Conservation (phyloP, 2,113 vertebrate genomes). For the Scytalopus superciliaris region DNA sequence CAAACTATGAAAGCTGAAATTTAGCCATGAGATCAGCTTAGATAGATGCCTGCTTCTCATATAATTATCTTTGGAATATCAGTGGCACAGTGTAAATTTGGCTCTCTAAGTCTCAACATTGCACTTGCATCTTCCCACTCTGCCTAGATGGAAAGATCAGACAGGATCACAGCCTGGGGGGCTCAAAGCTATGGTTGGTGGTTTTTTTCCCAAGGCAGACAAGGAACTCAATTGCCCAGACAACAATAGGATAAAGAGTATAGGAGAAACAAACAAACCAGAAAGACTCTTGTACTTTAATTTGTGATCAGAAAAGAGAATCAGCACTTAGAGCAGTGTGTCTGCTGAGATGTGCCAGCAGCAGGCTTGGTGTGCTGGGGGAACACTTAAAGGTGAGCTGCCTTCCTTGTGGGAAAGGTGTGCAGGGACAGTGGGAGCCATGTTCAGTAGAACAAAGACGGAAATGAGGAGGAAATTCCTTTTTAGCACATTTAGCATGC, state of each 20-base stretch:
- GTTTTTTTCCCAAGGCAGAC: not conserved
- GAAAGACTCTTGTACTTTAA: not conserved
- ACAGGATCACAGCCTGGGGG: not conserved
- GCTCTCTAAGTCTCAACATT: not conserved
- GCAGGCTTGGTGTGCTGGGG: not conserved
- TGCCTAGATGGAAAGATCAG: not conserved
- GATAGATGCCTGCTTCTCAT: not conserved
- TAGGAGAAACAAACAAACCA: not conserved
- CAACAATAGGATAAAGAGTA: not conserved
- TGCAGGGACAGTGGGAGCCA: not conserved
- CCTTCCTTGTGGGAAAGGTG: not conserved
- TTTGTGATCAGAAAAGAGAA: not conserved
- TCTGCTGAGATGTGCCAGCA: not conserved
- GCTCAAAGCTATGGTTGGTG: not conserved
- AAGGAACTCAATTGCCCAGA: not conserved
- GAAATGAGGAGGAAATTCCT: conserved; percentile 42
- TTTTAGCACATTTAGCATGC: conserved; percentile 20
- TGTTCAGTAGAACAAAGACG: not conserved
- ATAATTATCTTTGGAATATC: not conserved
- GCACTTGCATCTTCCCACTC: not conserved
- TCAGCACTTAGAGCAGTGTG: accelerated
- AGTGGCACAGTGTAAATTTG: not conserved
- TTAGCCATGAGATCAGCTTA: not conserved
- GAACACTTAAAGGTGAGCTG: not conserved
- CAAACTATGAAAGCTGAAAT: not conserved